A percentile compares a stretch with the other conserved stretches of the same genome.
phyloP scores from a whole-genome alignment of 2,113 vertebrate genomes.

The Todiramphus saurophagus region DNA sequence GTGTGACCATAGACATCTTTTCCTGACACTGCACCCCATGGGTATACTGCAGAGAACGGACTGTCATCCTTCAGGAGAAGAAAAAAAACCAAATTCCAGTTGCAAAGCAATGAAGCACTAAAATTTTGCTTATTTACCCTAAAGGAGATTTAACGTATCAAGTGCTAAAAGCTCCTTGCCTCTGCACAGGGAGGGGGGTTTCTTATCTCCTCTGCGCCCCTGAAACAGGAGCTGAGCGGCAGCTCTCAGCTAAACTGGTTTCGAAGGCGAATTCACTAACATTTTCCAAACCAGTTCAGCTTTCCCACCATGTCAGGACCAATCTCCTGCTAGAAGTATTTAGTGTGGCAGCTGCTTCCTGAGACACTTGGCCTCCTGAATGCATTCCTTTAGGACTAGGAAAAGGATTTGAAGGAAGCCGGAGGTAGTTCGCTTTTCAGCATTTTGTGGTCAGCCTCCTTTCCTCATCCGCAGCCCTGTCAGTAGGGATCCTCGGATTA shows the following conservation, averaged over 20 bases:
- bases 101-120: not conserved
- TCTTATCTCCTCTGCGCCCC: not conserved
- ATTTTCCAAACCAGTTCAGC: not conserved
- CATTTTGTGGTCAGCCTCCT: not conserved
- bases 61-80: not conserved
- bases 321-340: not conserved
- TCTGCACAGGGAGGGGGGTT: not conserved
- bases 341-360: constrained; percentile 59
- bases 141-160: not conserved
- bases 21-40: not conserved
- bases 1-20: not conserved
- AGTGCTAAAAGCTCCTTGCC: not conserved
- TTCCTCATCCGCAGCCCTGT: not conserved
- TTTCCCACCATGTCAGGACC: constrained; percentile 9
- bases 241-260: not conserved
- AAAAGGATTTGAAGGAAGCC: not conserved
- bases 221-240: constrained; percentile 3
- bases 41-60: fast-evolving
- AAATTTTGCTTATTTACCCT: not conserved
- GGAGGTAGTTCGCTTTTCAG: not conserved
- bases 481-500: not conserved
- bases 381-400: constrained; percentile 29
- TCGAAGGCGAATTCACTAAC: not conserved
- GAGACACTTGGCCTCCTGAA: constrained; percentile 41
- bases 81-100: not conserved